Percentiles rank a stretch among this genome's conserved stretches.
Conservation (phyloP, 2,888 invertebrate species). For the Dynastes tityus region DNA sequence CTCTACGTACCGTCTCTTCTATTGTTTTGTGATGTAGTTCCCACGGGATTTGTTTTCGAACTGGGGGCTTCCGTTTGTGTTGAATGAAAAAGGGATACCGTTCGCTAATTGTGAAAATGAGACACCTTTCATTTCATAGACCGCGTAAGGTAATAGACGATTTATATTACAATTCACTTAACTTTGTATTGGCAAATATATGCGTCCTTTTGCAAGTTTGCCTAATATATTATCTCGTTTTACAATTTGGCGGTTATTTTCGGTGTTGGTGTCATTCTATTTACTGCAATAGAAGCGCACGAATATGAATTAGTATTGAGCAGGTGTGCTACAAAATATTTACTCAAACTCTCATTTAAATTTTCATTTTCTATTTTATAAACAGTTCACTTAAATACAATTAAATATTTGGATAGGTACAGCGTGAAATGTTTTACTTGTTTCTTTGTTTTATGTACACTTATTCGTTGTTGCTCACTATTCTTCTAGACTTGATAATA, state of each 20-base stretch:
- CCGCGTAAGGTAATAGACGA: conserved; percentile 33
- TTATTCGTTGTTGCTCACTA: too few species aligned
- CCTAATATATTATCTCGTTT: not conserved
- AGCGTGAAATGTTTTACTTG: too few species aligned
- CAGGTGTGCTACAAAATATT: too few species aligned
- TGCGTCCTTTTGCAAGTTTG: not conserved
- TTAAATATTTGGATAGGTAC: too few species aligned
- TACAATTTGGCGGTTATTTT: not conserved
- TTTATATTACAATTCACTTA: not conserved
- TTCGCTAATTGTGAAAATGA: conserved; percentile 14
- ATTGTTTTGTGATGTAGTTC: conserved; percentile 43
- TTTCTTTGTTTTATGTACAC: too few species aligned
- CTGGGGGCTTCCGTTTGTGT: conserved; percentile 19
- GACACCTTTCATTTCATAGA: conserved; percentile 34
- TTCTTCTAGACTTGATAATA: not conserved
- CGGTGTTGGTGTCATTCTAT: not conserved
- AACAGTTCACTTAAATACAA: too few species aligned
- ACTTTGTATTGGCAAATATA: not conserved
- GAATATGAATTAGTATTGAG: not conserved
- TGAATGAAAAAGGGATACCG: conserved; percentile 24
- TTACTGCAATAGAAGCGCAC: not conserved
- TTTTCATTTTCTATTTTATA: too few species aligned
- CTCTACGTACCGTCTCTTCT: conserved; percentile 1
- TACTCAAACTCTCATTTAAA: too few species aligned
- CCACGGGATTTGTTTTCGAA: conserved; percentile 12